phyloP scores from a whole-genome alignment of 1,140 invertebrate species.

The Zaprionus gabonicus region DNA sequence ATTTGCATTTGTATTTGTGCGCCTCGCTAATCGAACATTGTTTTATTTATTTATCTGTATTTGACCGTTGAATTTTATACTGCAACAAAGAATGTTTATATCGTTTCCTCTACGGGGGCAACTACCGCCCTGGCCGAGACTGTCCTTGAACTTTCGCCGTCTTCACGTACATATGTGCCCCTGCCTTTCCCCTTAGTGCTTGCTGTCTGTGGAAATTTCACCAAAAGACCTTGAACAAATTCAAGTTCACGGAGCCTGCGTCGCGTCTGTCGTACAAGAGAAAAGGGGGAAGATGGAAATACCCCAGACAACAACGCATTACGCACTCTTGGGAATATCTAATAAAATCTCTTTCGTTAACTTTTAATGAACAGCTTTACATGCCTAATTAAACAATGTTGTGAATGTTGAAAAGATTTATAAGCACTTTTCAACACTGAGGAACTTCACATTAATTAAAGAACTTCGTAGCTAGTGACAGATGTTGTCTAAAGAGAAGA shows the following conservation, averaged over 20 bases:
- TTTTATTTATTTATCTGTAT: slow-evolving; percentile 36
- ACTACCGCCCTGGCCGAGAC: slow-evolving; percentile 18
- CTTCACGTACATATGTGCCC: slow-evolving; percentile 7
- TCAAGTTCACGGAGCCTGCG: slow-evolving; percentile 67
- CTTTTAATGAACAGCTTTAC: background rate
- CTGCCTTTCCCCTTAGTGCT: background rate
- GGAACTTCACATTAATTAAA: too few species aligned
- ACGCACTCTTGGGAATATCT: background rate
- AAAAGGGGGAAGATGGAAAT: background rate
- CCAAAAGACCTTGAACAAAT: slow-evolving; percentile 74
- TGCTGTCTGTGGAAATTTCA: slow-evolving; percentile 18
- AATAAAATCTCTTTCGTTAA: background rate
- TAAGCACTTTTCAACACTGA: background rate
- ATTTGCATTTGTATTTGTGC: slow-evolving; percentile 35
- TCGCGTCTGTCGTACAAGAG: slow-evolving; percentile 51
- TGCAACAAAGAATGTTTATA: slow-evolving; percentile 76
- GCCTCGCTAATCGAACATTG: slow-evolving; percentile 46
- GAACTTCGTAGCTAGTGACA: background rate
- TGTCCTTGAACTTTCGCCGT: slow-evolving; percentile 47
- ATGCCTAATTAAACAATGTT: background rate
- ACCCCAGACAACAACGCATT: slow-evolving; percentile 23
- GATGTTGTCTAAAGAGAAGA: background rate
- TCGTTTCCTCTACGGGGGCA: slow-evolving; percentile 19
- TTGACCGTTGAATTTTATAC: slow-evolving; percentile 21
- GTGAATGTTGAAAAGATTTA: background rate